These are phyloP conservation scores for Acanthopleura granulata DNA, from an alignment of 2,888 invertebrate species.

Conservation along the genomic window DNA sequence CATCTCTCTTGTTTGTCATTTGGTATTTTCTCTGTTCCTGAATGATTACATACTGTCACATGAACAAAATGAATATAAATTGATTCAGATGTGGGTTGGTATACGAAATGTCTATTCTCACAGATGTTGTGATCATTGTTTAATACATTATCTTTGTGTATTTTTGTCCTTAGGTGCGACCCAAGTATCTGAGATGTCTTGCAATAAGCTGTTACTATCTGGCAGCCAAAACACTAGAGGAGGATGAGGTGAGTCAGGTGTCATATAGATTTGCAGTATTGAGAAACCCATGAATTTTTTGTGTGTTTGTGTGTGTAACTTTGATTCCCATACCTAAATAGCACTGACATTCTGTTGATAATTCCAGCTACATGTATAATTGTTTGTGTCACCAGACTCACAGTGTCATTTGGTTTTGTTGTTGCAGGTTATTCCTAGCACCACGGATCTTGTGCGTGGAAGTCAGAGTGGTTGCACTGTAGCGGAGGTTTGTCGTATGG, in stretches of 20 bases:
- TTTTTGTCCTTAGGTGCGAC: conserved; percentile 56
- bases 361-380: neutral
- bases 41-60: neutral
- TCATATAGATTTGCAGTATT: neutral
- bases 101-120: too few relatives aligned
- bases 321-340: too few relatives aligned
- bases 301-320: too few relatives aligned
- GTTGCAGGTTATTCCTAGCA: conserved; percentile 66
- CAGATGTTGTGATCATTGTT: neutral
- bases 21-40: too few relatives aligned
- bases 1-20: too few relatives aligned
- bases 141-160: neutral
- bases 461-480: conserved; percentile 84
- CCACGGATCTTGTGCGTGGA: conserved; percentile 65
- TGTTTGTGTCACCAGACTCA: neutral
- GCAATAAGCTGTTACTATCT: conserved; percentile 88
- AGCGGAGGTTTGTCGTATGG: conserved; percentile 89
- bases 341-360: too few relatives aligned
- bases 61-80: too few relatives aligned
- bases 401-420: conserved; percentile 16
- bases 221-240: conserved; percentile 75
- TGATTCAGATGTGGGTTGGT: too few relatives aligned
- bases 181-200: conserved; percentile 88
- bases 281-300: too few relatives aligned
- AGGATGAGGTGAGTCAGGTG: conserved; percentile 66